Conservation (phyloP, 64 coral and sea anemone species). For the Dendrophyllia cribrosa region DNA sequence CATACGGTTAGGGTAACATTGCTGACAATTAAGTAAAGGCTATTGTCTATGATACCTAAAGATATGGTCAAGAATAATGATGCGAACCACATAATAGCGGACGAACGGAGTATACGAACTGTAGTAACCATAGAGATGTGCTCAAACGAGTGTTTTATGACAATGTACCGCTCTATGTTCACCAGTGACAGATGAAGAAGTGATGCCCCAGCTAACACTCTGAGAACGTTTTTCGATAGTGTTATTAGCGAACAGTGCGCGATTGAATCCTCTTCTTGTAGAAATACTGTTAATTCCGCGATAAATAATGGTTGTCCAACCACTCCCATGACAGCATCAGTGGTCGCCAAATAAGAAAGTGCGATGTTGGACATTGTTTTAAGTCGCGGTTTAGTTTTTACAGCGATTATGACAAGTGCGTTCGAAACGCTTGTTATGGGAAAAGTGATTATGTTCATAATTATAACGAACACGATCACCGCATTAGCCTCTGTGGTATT, state of each 20-base stretch:
- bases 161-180: background rate
- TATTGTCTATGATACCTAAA: background rate
- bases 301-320: background rate
- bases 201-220: background rate
- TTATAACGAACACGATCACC: background rate
- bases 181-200: background rate
- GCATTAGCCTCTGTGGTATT: background rate
- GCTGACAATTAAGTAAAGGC: background rate
- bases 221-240: background rate
- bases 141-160: background rate
- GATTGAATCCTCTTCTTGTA: background rate
- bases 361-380: background rate
- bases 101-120: background rate
- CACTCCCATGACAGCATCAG: background rate
- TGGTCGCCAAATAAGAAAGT: background rate
- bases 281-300: background rate
- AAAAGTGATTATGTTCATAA: background rate
- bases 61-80: background rate
- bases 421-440: background rate
- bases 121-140: background rate
- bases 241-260: background rate
- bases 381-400: background rate
- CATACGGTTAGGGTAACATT: background rate
- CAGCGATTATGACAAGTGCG: background rate
- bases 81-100: background rate